A percentile compares a stretch with the other conserved stretches of the same genome.
These are phyloP conservation scores for Nomada ferruginata DNA, from an alignment of 2,888 invertebrate species.

Conservation along the genomic window DNA sequence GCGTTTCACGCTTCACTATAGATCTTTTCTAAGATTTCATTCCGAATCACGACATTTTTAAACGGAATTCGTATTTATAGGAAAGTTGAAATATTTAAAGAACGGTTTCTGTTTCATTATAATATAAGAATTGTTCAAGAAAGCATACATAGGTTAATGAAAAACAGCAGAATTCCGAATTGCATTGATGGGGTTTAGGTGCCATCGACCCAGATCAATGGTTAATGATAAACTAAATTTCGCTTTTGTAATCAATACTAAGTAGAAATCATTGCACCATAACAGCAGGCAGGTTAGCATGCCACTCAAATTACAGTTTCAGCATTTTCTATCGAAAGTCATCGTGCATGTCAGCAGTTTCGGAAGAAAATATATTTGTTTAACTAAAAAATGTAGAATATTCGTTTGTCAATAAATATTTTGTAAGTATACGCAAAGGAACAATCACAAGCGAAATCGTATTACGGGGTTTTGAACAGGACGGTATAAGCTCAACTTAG, in stretches of 20 bases:
- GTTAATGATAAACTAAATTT: conserved; percentile 6
- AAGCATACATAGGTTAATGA: not conserved
- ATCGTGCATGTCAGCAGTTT: not conserved
- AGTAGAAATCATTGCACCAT: not conserved
- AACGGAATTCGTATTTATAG: not conserved
- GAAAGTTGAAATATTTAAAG: not conserved
- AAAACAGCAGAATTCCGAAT: not conserved
- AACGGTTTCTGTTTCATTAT: not conserved
- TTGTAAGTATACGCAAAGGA: conserved; percentile 56
- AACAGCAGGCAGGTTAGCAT: not conserved
- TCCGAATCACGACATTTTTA: not conserved
- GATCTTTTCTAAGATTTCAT: not conserved
- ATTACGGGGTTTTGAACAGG: conserved; percentile 67
- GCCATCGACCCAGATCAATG: not conserved
- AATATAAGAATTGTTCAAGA: not conserved
- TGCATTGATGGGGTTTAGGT: not conserved
- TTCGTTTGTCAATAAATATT: conserved; percentile 74
- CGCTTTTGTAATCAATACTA: conserved; percentile 22
- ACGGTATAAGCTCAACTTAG: conserved; percentile 81
- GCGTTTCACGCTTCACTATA: conserved; percentile 19
- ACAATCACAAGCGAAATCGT: conserved; percentile 66
- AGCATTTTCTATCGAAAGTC: not conserved
- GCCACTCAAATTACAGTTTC: conserved; percentile 1
- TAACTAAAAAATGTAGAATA: conserved; percentile 25
- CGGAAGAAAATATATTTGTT: not conserved